phyloP scores from a whole-genome alignment of 2,797 vertebrate genomes.

The Typhlichthys eigenmanni region DNA sequence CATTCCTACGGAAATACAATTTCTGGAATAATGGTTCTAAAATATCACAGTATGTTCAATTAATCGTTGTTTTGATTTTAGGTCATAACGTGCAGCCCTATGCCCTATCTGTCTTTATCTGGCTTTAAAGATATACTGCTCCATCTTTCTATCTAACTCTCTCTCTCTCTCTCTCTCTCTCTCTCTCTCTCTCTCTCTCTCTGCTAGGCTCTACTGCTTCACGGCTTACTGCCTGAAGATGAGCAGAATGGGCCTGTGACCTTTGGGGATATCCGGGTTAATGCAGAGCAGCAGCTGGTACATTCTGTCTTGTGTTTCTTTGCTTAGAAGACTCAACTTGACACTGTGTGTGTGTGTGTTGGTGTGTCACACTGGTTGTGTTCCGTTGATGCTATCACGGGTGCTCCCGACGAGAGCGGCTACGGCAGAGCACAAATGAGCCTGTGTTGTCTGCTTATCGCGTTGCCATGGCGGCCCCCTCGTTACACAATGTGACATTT shows the following conservation, averaged over 20 bases:
- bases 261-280: conserved; percentile 83
- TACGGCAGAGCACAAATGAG: conserved; percentile 40
- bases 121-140: too few species aligned
- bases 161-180: conserved; percentile 19
- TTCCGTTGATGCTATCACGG: conserved; percentile 43
- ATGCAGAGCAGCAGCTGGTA: conserved; percentile 93
- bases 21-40: too few species aligned
- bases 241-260: conserved; percentile 88
- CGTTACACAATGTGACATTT: conserved; percentile 50
- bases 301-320: conserved; percentile 48
- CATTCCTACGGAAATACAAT: too few species aligned
- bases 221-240: conserved; percentile 93
- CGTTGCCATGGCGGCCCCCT: conserved; percentile 40
- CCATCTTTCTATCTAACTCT: not conserved
- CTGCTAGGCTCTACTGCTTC: conserved; percentile 88
- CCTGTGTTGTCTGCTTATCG: conserved; percentile 60
- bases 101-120: too few species aligned
- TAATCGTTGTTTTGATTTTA: too few species aligned
- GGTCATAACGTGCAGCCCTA: too few species aligned
- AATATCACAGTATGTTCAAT: too few species aligned
- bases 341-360: not conserved
- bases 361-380: conserved; percentile 52
- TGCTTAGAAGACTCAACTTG: not conserved
- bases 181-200: conserved; percentile 18
- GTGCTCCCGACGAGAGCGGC: conserved; percentile 37